Base-by-base conservation (phyloP, 1,140 invertebrate species). In the Trichomalopsis sarcophagae region DNA sequence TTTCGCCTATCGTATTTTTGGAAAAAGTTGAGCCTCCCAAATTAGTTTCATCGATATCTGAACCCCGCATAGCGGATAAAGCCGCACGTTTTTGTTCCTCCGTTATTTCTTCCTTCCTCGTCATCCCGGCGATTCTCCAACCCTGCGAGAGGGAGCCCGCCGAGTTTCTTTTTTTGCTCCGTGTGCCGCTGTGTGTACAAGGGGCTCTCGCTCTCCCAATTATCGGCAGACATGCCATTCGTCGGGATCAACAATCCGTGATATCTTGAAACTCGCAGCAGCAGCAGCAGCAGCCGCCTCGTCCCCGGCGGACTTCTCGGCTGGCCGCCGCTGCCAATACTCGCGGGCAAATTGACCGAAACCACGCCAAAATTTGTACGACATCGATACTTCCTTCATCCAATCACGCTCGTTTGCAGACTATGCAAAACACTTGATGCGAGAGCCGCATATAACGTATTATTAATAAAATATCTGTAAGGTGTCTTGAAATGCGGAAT, bases 241-340 rank as follows among this genome's bases (percentile, higher is more conserved):
- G 27, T 85, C 80, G 21, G n/a, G 74, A 78, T 82, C 84, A 85
- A 85, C 84, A 82, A 66, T n/a, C 79, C 80, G 84, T 85, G 74
- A 82, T 82, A 85, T 82, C 80, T 82, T 73, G 62, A 85, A 78
- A 82, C 36, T 81, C 84, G 47, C 13, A 74, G 69, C 78, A 66
- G 33, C 44, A 5, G 2, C 13, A 78, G 47, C 13, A 74, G 69
- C 78, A 66, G 33, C 44, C 17, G 2, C 13, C 47, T 68, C 69
- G 5, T 79, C 21, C 33, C n/a, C 11, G 36, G 62, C 17, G 14
- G 62, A 21, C 7, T 13, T 14, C 30, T 71, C 68, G 75, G 21
- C 36, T 33, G 55, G 33, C 71, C 50, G 13, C 21, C 75, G 23
- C 14, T 21, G 11, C 36, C 74, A 55, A 71, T 77, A 80, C 68